phyloP scores from a whole-genome alignment of 23 tunicate species.

The Pegea sp. region DNA sequence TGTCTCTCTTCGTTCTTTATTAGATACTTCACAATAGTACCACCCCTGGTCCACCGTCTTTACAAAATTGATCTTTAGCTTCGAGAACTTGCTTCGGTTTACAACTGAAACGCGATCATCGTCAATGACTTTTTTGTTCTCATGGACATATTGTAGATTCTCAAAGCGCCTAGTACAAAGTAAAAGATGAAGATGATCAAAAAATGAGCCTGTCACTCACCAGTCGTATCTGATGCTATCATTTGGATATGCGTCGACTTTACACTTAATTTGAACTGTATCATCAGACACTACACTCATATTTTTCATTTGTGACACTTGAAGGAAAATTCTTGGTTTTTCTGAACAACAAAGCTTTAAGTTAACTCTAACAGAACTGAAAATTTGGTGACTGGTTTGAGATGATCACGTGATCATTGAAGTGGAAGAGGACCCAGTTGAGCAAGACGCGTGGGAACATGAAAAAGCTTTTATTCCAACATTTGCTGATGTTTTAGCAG shows the following conservation, averaged over 20 bases:
- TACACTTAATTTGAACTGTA: slow-evolving; percentile 22
- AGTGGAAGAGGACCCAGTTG: too few species aligned
- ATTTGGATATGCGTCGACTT: slow-evolving; percentile 42
- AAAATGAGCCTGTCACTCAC: too few species aligned
- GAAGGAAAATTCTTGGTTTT: too few species aligned
- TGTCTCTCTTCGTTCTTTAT: background rate
- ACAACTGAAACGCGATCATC: background rate
- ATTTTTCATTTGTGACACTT: slow-evolving; percentile 28
- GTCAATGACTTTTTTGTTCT: background rate
- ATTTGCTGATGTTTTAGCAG: too few species aligned
- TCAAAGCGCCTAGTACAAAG: background rate
- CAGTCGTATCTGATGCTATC: slow-evolving; percentile 24
- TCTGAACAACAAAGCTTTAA: too few species aligned
- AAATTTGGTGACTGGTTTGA: too few species aligned
- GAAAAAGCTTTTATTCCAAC: too few species aligned
- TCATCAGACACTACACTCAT: slow-evolving; percentile 21
- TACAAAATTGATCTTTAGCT: background rate
- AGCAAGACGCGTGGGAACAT: too few species aligned
- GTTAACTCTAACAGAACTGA: too few species aligned
- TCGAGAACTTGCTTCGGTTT: background rate
- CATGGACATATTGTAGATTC: background rate
- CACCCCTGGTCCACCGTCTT: background rate
- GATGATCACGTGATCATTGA: too few species aligned
- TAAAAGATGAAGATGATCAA: too few species aligned
- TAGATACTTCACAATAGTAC: background rate